phyloP scores from a whole-genome alignment of 92 coral and sea anemone species.

The Epizoanthus scotinus region DNA sequence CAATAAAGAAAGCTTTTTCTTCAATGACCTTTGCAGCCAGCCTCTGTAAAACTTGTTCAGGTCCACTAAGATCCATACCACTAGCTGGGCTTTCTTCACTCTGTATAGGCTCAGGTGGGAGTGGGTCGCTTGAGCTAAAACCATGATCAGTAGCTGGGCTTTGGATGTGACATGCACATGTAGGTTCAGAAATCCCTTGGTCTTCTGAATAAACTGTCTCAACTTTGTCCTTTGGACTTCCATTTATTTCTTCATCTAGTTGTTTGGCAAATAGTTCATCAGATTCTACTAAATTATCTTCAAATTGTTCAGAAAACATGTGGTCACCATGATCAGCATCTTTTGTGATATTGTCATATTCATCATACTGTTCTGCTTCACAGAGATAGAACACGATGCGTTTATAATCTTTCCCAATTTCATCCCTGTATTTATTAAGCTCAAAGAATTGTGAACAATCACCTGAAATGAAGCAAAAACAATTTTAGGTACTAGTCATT shows the following conservation, averaged over 20 bases:
- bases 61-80: background rate
- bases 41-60: conserved; percentile 18
- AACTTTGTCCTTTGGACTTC: conserved; percentile 9
- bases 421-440: conserved; percentile 24
- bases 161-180: too few relatives aligned
- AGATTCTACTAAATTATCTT: conserved; percentile 21
- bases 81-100: conserved; percentile 6
- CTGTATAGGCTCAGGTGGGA: conserved; percentile 18
- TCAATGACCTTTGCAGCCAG: conserved; percentile 27
- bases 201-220: conserved; percentile 19
- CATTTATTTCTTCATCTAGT: too few relatives aligned
- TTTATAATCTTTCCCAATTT: conserved; percentile 30
- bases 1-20: conserved; percentile 34
- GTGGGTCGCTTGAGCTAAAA: conserved; percentile 12
- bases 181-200: conserved; percentile 10
- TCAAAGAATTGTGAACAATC: conserved; percentile 28
- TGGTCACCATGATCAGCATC: conserved; percentile 20
- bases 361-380: conserved; percentile 31
- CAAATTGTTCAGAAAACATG: conserved; percentile 12
- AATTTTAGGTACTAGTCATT: too few relatives aligned
- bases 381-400: conserved; percentile 33
- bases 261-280: background rate
- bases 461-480: conserved; percentile 28
- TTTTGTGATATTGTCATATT: background rate
- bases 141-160: background rate